Evolutionary conservation across 2,113 vertebrate genomes (phyloP).

Genomic region (Oreochromis tanganicae): DNA sequence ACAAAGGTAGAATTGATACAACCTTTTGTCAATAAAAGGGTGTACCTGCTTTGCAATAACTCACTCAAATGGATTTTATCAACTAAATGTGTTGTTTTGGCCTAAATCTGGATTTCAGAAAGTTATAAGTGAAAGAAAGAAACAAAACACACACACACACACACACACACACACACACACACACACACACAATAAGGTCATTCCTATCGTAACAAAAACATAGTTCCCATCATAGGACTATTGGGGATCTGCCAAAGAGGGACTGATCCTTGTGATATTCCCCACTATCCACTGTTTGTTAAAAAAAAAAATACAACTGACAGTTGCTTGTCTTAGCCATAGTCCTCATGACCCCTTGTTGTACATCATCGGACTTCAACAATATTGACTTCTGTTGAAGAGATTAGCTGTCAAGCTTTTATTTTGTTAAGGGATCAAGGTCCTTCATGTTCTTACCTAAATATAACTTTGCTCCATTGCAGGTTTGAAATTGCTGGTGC

Average conservation of each 20-base stretch:
- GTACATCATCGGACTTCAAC: conserved; percentile 68
- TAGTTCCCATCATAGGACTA: neutral
- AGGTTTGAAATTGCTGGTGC: conserved; percentile 58
- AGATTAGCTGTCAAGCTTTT: conserved; percentile 75
- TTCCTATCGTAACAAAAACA: conserved; percentile 32
- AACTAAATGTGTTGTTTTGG: neutral
- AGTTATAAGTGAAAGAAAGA: neutral
- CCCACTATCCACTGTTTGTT: conserved; percentile 15
- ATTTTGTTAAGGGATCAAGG: conserved; percentile 76
- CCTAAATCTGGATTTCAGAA: conserved; percentile 10
- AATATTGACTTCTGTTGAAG: conserved; percentile 68
- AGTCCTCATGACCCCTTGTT: conserved; percentile 16
- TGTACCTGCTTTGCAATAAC: neutral
- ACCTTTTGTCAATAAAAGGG: conserved; percentile 18
- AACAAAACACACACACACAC: neutral
- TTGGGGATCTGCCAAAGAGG: conserved; percentile 28
- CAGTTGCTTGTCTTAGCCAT: conserved; percentile 53
- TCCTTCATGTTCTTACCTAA: conserved; percentile 74
- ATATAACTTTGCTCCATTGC: conserved; percentile 67
- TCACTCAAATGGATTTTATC: neutral
- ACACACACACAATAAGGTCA: neutral
- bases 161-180: neutral
- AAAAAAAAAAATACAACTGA: conserved; percentile 40
- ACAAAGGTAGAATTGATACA: neutral
- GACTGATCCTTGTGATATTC: conserved; percentile 43